Base-by-base conservation (phyloP, 2,888 invertebrate species). In the Seladonia tumulorum region DNA sequence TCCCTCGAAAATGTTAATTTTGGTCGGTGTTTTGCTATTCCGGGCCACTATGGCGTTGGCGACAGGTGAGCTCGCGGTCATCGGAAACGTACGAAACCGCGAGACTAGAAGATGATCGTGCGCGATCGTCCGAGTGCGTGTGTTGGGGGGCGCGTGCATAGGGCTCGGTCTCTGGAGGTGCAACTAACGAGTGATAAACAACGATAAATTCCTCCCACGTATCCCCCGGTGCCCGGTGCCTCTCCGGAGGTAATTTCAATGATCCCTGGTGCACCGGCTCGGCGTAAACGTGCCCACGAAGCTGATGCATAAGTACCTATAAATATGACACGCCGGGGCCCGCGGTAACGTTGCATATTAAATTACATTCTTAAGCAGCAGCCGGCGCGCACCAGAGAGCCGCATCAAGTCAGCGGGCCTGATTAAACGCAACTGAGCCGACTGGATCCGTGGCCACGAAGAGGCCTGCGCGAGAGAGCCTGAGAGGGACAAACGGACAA, bases 331-430 rank as follows among this genome's bases (percentile, higher is more conserved):
- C 85, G 89, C 86, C 83, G 79, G 85, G 87, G 86, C 90, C 89
- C 88, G 90, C 90, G 91, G 91, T 91, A 92, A 93, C 91, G 92
- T 92, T 92, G 93, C 91, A 93, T 93, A 93, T 93, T 94, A 93
- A 93, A 93, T 93, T 93, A 94, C 93, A 91, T 91, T 93, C 94
- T 92, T 93, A 93, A 93, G 91, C 90, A 92, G 91, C 89, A 81
- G 85, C 87, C 81, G 80, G 85, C 75, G 88, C 82, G 78, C 90
- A 85, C 83, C 83, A 70, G 87, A 85, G 82, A 88, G 83, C 81
- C 83, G 90, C 88, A 87, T 90, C 90, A 87, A 91, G 87, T 90
- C 90, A 86, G 82, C 88, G 85, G 83, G 80, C 76, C 87, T 91
- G 90, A 90, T 90, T 91, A 89, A 90, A 89, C 90, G 90, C 81